phyloP scores from a whole-genome alignment of 2,113 vertebrate genomes.

The Cyprinodon brontotheroides region DNA sequence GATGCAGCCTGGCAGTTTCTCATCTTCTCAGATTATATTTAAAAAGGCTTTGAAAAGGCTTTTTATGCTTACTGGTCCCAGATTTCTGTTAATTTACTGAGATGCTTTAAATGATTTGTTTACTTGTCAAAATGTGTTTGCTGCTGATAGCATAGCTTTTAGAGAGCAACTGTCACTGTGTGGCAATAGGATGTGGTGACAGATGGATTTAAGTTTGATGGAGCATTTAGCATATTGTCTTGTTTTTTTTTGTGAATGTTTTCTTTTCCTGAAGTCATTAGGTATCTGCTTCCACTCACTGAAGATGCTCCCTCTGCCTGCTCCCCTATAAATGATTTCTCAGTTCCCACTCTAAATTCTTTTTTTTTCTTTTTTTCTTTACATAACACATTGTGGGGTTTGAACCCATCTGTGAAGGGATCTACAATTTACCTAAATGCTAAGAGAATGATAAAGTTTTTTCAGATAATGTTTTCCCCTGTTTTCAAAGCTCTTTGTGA shows the following conservation, averaged over 20 bases:
- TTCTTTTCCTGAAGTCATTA: constrained; percentile 29
- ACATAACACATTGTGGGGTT: constrained; percentile 11
- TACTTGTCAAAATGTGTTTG: constrained; percentile 28
- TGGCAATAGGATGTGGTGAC: constrained; percentile 48
- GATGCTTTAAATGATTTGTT: constrained; percentile 39
- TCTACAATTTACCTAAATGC: background rate
- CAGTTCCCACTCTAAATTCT: constrained; percentile 34
- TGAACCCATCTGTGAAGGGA: constrained; percentile 2
- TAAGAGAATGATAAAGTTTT: background rate
- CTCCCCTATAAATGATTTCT: constrained; percentile 50
- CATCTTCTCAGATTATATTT: constrained; percentile 50
- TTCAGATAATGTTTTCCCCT: background rate
- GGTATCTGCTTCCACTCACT: constrained; percentile 64
- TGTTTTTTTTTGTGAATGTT: constrained; percentile 24
- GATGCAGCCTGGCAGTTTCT: constrained; percentile 40
- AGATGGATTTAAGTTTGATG: constrained; percentile 59
- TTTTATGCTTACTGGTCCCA: background rate
- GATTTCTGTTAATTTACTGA: constrained; percentile 21
- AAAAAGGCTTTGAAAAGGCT: constrained; percentile 29
- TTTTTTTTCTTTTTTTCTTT: background rate
- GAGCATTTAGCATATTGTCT: constrained; percentile 36
- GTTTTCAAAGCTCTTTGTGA: background rate
- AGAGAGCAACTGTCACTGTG: constrained; percentile 53
- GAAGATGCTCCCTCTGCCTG: constrained; percentile 32
- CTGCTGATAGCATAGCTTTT: constrained; percentile 40